These are phyloP conservation scores for Phocides pigmalion DNA, from an alignment of 1,140 invertebrate species.

Conservation along the genomic window DNA sequence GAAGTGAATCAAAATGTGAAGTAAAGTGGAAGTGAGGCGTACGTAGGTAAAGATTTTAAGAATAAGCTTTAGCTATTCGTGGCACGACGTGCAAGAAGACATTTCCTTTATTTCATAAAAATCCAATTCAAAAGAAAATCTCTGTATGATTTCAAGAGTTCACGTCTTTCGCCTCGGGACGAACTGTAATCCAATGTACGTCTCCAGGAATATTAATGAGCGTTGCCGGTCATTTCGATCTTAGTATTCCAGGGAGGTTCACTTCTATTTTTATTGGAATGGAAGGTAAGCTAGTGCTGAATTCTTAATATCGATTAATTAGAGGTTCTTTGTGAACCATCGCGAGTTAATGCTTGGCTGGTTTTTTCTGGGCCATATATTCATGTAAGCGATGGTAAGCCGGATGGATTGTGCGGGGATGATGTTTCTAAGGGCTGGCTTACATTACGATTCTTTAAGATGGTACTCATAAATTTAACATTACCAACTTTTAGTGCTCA, in stretches of 20 bases:
- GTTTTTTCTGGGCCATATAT: slow-evolving; percentile 38
- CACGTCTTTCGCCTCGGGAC: slow-evolving; percentile 37
- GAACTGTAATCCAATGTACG: slow-evolving; percentile 37
- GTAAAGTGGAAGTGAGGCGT: neutral
- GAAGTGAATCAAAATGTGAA: neutral
- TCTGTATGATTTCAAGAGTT: slow-evolving; percentile 47
- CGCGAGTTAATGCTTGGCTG: slow-evolving; percentile 18
- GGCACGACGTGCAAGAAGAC: slow-evolving; percentile 11
- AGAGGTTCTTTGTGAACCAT: slow-evolving; percentile 39
- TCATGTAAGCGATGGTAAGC: slow-evolving; percentile 34
- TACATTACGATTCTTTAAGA: too few species aligned
- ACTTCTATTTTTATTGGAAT: slow-evolving; percentile 42
- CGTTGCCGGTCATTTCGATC: slow-evolving; percentile 38
- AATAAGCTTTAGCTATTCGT: slow-evolving; percentile 9
- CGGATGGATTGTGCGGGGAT: slow-evolving; percentile 34
- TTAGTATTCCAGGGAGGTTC: slow-evolving; percentile 37
- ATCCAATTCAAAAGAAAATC: slow-evolving; percentile 39
- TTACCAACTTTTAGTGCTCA: too few species aligned
- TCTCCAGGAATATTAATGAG: slow-evolving; percentile 48
- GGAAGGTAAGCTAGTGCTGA: slow-evolving; percentile 40
- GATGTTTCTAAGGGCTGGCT: slow-evolving; percentile 25
- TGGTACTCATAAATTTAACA: too few species aligned
- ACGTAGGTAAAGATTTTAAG: slow-evolving; percentile 5
- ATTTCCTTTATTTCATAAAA: slow-evolving; percentile 38
- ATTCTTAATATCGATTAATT: slow-evolving; percentile 50